Evolutionary conservation across 2,113 vertebrate genomes (phyloP), one percentile per base, ranked within the genome.

Genomic region (Nerophis ophidion): DNA sequence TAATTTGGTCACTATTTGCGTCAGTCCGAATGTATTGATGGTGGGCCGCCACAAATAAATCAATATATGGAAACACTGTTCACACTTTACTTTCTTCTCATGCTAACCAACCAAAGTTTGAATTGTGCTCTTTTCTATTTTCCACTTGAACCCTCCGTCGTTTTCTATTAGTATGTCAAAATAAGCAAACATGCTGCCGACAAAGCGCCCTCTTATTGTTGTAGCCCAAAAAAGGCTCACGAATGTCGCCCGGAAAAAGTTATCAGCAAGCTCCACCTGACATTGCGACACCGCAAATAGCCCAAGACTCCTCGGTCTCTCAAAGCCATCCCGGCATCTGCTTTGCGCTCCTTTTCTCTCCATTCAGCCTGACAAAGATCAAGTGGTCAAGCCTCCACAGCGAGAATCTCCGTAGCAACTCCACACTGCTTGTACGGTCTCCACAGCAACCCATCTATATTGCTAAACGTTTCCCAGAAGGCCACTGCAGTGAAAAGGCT

Each of bases 341-440:
- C 62, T 42, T 74, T 80, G 61, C 47, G 1, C 51, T 66, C 63
- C 67, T 70, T 83, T 72, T 51, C 74, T 55, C 53, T 38, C 34
- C 69, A 72, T 48, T 62, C 12, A 64, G 67, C 7, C 69, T 42
- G 75, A 80, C 67, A 70, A 81, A 80, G 77, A 80, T 83, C 45
- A 79, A 82, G 62, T 63, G 66, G 67, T 70, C 57, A 60, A 57
- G 63, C 51, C 65, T 59, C 60, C 69, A 42, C 62, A 61, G 60
- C 60, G 59, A 35, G 48, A 54, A 62, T 76, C 79, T 65, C 77
- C 73, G 75, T 82, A 66, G 84, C 62, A 84, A 84, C 82, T 48
- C 57, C 40, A 58, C 42, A 63, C 63, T 47, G 65, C 70, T 68
- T 61, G 42, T 56, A 49, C 4, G 58, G 76, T 38, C 36, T 38